These are phyloP conservation scores for Sebastes steindachneri DNA, from an alignment of 2,797 vertebrate species.

Conservation along the genomic window DNA sequence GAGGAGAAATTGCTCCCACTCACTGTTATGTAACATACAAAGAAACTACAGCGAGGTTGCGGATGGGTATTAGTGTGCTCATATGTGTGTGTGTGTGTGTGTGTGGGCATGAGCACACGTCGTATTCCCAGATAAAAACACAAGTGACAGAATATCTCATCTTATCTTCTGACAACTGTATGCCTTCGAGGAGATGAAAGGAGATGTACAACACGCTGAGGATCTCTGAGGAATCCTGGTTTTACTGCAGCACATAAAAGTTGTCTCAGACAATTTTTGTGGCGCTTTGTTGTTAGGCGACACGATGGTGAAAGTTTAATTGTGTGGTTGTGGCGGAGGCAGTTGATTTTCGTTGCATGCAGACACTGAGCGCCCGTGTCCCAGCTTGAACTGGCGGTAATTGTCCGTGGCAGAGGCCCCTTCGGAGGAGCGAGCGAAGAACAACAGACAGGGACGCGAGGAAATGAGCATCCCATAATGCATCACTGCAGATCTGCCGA, in stretches of 20 bases:
- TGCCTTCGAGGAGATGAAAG: constrained; percentile 63
- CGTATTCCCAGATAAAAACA: constrained; percentile 58
- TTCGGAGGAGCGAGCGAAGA: constrained; percentile 11
- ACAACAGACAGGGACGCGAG: constrained; percentile 53
- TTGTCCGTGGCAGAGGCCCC: constrained; percentile 46
- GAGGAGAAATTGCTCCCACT: constrained; percentile 76
- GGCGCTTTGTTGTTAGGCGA: constrained; percentile 61
- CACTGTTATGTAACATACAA: constrained; percentile 75
- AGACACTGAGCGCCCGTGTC: constrained; percentile 45
- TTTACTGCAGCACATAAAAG: constrained; percentile 52
- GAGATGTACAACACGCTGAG: constrained; percentile 21
- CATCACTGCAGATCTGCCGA: constrained; percentile 73
- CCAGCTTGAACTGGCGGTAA: constrained; percentile 64
- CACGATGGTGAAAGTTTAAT: constrained; percentile 56
- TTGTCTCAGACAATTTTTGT: constrained; percentile 33
- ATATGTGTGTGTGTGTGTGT: constrained; percentile 29
- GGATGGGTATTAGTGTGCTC: constrained; percentile 38
- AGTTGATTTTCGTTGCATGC: constrained; percentile 59
- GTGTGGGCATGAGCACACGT: constrained; percentile 22
- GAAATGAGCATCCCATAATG: constrained; percentile 70
- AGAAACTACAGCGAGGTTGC: constrained; percentile 59
- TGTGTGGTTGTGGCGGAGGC: constrained; percentile 51
- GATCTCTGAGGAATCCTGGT: constrained; percentile 55
- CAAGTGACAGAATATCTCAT: constrained; percentile 64
- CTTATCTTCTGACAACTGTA: constrained; percentile 64